Percentiles rank a stretch among this genome's conserved stretches.
phyloP scores from a whole-genome alignment of 2,888 invertebrate species.

The Erpobdella octoculata region DNA sequence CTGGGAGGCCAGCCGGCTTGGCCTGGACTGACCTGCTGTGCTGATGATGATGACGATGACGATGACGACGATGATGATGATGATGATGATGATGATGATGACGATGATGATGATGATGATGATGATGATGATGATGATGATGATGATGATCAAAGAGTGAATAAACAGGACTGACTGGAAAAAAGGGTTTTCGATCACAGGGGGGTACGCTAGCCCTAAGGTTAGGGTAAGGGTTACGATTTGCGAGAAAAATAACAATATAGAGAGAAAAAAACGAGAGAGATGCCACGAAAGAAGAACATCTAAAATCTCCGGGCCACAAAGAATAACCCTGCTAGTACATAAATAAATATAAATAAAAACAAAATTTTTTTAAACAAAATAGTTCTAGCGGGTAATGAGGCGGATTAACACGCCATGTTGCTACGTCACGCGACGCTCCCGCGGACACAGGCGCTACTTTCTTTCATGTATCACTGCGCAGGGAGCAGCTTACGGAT shows the following conservation, averaged over 20 bases:
- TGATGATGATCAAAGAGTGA: conserved; percentile 8
- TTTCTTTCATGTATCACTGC: conserved; percentile 13
- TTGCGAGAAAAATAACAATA: too few species aligned
- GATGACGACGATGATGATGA: conserved; percentile 19
- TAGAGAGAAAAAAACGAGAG: too few species aligned
- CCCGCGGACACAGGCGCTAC: neutral
- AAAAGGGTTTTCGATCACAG: too few species aligned
- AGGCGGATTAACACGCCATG: conserved; percentile 6
- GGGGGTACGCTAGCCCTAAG: too few species aligned
- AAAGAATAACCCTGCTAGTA: too few species aligned
- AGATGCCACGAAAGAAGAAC: too few species aligned
- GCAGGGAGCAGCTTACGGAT: neutral
- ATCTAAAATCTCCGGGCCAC: too few species aligned
- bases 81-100: conserved; percentile 24
- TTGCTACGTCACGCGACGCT: conserved; percentile 10
- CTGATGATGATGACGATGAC: neutral
- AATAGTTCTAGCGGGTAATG: too few species aligned
- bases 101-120: conserved; percentile 10
- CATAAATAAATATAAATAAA: too few species aligned
- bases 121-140: conserved; percentile 17
- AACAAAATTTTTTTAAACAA: too few species aligned
- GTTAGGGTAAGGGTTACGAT: too few species aligned
- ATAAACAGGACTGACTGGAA: too few species aligned
- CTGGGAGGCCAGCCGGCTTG: neutral
- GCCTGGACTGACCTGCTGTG: neutral